These are phyloP conservation scores for Sturnira hondurensis DNA, from an alignment of 2,113 vertebrate genomes.

Conservation along the genomic window DNA sequence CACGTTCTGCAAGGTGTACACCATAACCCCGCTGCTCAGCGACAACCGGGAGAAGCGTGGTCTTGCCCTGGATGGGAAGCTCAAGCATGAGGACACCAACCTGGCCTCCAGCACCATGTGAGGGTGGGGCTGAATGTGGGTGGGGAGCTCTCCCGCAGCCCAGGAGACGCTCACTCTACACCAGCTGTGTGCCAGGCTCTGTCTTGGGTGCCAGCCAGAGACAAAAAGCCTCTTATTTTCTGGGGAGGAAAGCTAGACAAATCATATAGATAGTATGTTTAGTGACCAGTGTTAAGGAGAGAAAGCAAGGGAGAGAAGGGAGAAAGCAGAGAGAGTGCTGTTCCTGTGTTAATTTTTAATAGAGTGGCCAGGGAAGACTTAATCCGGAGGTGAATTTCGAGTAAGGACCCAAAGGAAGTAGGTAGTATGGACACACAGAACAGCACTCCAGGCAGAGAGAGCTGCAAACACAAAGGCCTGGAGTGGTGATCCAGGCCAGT, in stretches of 20 bases:
- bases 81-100: constrained; percentile 95
- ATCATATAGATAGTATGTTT: background rate
- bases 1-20: constrained; percentile 94
- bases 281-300: background rate
- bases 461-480: background rate
- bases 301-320: background rate
- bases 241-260: background rate
- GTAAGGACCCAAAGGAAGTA: background rate
- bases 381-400: background rate
- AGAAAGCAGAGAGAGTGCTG: background rate
- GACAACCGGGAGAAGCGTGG: constrained; percentile 92
- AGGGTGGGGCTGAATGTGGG: background rate
- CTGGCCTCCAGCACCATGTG: constrained; percentile 94
- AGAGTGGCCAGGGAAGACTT: background rate
- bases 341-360: background rate
- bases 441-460: background rate
- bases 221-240: background rate
- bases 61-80: constrained; percentile 91
- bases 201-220: background rate
- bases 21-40: constrained; percentile 88
- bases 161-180: background rate
- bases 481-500: accelerated
- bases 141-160: too few species aligned
- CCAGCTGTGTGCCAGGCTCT: background rate
- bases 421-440: accelerated